Base-by-base conservation (phyloP, 2,797 vertebrate genomes). In the Ctenopoma kingsleyae region DNA sequence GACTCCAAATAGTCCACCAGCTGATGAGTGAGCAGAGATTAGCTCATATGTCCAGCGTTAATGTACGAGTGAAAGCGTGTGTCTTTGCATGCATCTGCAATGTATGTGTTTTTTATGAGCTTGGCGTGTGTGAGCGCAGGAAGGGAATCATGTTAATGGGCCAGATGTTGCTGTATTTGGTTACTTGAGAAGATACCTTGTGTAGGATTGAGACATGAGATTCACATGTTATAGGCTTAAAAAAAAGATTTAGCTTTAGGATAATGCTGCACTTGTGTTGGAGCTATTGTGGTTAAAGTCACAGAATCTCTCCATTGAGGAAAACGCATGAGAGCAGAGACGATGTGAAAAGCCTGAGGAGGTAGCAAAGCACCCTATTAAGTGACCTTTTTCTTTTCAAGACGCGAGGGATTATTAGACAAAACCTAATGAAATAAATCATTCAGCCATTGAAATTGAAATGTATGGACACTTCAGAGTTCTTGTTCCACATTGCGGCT, bases 401-500 rank as follows among this genome's bases (percentile, higher is more conserved):
- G 48, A 71, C 43, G 66, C 51, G 51, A 86, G 20, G 56, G 46
- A 73, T 69, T 80, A 76, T 46, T 16, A 32, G 46, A 88, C 76
- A 87, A 79, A 82, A 68, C 62, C 35, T 32, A 56, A 61, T 55
- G 52, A 50, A 76, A 88, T 87, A 69, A 89, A 91, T 89, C 74
- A 77, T 57, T 59, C 74, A 56, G 23, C 67, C 66, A 68, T 69
- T 89, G 78, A 90, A 74, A 65, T 19, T 48, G 35, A 78, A 76
- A 76, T 68, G 75, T 63, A 79, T 60, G 61, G 76, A 77, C 64
- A 13, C 51, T 70, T 80, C 58, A 68, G 64, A 55, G 72, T 67
- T 67, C 68, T 64, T 75, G 52, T 74, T 78, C 60, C 47, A 74
- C 74, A 40, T 51, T 67, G 50, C 27, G 7, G 62, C 67, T 76